Evolutionary conservation across 2,113 vertebrate genomes (phyloP).

Genomic region (Hippopotamus amphibius): DNA sequence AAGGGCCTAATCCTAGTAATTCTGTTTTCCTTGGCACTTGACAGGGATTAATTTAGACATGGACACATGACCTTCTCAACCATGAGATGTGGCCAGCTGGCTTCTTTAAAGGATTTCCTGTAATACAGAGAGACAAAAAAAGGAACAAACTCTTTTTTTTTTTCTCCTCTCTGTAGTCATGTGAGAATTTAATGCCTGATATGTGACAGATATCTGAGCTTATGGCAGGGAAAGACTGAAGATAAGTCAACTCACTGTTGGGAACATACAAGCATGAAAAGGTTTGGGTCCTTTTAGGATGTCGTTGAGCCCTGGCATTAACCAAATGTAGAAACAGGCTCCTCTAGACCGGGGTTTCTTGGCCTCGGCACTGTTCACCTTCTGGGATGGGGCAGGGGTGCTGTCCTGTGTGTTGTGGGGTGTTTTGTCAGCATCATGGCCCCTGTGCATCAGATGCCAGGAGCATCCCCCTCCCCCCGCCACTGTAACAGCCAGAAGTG

Average conservation of each 20-base stretch:
- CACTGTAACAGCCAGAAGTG: neutral
- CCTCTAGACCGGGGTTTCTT: neutral
- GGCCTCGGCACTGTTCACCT: accelerated
- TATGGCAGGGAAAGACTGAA: neutral
- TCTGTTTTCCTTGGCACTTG: neutral
- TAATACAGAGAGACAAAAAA: neutral
- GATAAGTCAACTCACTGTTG: accelerated
- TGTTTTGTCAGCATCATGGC: neutral
- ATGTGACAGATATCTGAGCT: neutral
- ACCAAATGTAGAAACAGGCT: neutral
- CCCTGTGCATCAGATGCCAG: neutral
- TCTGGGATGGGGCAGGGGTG: neutral
- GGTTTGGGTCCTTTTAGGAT: neutral
- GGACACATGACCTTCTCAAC: neutral
- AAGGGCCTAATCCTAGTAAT: neutral
- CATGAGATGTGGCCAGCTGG: neutral
- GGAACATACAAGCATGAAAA: neutral
- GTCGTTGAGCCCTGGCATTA: neutral
- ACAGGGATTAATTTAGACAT: neutral
- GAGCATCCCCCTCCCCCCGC: too few relatives aligned
- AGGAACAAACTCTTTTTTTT: neutral
- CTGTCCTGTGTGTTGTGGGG: neutral
- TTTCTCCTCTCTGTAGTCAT: neutral
- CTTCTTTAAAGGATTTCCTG: conserved; percentile 19
- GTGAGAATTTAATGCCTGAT: neutral